Evolutionary conservation across 2,797 vertebrate genomes (phyloP).

Genomic region (Scomberomorus guttatus): DNA sequence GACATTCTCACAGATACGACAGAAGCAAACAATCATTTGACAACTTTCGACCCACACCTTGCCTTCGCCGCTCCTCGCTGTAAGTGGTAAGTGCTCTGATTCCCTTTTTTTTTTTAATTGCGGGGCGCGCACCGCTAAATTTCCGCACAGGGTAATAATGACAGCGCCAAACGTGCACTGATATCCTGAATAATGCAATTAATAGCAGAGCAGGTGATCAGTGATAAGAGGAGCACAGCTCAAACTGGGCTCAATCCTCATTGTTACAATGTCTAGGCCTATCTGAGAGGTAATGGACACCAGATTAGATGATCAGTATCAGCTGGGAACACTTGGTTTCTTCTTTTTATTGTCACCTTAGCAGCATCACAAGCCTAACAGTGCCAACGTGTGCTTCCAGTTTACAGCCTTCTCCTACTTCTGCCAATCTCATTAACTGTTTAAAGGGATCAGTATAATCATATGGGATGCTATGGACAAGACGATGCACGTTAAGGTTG

Average conservation of each 20-base stretch:
- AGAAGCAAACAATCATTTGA: slow-evolving; percentile 80
- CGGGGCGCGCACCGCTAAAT: neutral
- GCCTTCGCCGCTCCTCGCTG: slow-evolving; percentile 73
- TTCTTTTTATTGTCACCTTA: slow-evolving; percentile 12
- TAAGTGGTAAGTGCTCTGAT: slow-evolving; percentile 79
- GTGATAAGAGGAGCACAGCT: neutral
- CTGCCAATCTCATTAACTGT: slow-evolving; percentile 31
- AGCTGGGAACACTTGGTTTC: slow-evolving; percentile 23
- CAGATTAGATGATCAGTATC: slow-evolving; percentile 15
- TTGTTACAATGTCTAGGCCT: slow-evolving; percentile 3
- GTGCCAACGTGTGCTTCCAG: slow-evolving; percentile 1
- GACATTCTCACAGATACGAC: slow-evolving; percentile 78
- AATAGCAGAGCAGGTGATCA: slow-evolving; percentile 2
- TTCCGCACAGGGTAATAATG: slow-evolving; percentile 22
- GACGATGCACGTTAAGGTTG: slow-evolving; percentile 18
- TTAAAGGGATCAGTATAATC: slow-evolving; percentile 12
- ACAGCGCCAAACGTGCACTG: slow-evolving; percentile 9
- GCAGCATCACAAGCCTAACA: neutral
- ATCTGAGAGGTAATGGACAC: neutral
- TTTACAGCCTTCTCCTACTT: slow-evolving; percentile 5
- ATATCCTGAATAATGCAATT: slow-evolving; percentile 19
- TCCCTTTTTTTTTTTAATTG: slow-evolving; percentile 30
- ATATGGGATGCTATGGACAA: neutral
- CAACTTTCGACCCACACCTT: slow-evolving; percentile 68
- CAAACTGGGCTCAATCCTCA: neutral